These are phyloP conservation scores for Clarias laeviceps DNA, from an alignment of 2,797 vertebrate genomes.

Conservation along the genomic window DNA sequence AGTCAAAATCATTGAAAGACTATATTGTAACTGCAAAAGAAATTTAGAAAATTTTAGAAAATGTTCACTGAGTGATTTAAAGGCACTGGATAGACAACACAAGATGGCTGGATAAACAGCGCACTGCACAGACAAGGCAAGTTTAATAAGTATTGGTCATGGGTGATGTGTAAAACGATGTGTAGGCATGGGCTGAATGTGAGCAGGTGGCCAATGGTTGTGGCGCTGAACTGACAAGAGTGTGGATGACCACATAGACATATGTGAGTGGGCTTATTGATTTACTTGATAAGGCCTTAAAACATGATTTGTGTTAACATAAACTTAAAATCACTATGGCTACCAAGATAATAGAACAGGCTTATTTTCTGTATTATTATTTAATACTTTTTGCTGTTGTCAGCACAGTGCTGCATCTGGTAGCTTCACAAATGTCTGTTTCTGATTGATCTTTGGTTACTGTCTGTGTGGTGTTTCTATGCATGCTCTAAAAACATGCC, in stretches of 20 bases:
- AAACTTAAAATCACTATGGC: background rate
- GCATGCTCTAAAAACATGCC: background rate
- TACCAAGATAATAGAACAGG: background rate
- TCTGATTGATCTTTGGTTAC: background rate
- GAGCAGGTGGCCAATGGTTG: background rate
- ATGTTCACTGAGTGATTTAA: background rate
- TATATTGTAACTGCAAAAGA: background rate
- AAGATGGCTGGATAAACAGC: background rate
- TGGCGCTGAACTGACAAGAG: constrained; percentile 10
- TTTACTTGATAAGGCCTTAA: background rate
- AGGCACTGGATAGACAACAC: background rate
- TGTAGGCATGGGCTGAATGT: background rate
- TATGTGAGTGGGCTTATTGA: background rate
- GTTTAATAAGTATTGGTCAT: background rate
- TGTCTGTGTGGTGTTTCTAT: background rate
- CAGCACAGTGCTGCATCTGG: background rate
- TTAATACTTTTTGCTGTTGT: background rate
- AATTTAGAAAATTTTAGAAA: background rate
- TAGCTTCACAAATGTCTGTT: background rate
- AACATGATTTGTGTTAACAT: background rate
- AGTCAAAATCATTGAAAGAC: background rate
- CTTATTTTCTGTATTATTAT: background rate
- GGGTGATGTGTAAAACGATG: background rate
- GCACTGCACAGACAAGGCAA: background rate
- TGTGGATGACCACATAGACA: background rate